Evolutionary conservation across 2,797 vertebrate species (phyloP).

Genomic region (Pachyuromys duprasi): DNA sequence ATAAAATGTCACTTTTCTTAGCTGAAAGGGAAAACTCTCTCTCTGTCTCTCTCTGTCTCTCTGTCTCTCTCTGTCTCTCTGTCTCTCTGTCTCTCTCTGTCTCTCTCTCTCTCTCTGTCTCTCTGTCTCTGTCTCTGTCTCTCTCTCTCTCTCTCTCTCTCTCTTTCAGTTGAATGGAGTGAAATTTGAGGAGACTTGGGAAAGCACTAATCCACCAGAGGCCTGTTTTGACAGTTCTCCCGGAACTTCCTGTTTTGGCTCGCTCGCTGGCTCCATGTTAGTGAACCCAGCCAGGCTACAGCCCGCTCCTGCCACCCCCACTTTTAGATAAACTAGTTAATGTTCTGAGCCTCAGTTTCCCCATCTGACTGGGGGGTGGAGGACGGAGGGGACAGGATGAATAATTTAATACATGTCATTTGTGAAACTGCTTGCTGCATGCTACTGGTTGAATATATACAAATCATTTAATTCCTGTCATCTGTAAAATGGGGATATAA

Average conservation of each 20-base stretch:
- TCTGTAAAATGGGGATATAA: neutral
- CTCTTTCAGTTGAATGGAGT: slow-evolving; percentile 77
- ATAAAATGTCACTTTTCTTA: slow-evolving; percentile 57
- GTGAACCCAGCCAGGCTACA: neutral
- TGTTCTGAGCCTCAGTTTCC: neutral
- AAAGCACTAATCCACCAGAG: slow-evolving; percentile 63
- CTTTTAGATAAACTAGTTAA: neutral
- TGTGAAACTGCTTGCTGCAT: neutral
- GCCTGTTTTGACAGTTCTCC: slow-evolving; percentile 67
- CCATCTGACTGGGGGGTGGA: neutral
- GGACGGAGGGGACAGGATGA: neutral
- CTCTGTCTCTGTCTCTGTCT: too few relatives aligned
- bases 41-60: too few relatives aligned
- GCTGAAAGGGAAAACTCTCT: slow-evolving; percentile 37
- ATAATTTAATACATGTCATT: neutral
- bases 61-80: too few relatives aligned
- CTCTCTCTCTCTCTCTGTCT: too few relatives aligned
- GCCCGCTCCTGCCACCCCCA: neutral
- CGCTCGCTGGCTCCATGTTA: slow-evolving; percentile 40
- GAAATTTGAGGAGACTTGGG: slow-evolving; percentile 80
- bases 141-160: too few relatives aligned
- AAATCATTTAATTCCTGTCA: neutral
- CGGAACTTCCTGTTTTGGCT: slow-evolving; percentile 52
- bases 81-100: too few relatives aligned
- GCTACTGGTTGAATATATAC: neutral